Conservation (phyloP, 2,113 vertebrate species). For the Gila orcuttii region DNA sequence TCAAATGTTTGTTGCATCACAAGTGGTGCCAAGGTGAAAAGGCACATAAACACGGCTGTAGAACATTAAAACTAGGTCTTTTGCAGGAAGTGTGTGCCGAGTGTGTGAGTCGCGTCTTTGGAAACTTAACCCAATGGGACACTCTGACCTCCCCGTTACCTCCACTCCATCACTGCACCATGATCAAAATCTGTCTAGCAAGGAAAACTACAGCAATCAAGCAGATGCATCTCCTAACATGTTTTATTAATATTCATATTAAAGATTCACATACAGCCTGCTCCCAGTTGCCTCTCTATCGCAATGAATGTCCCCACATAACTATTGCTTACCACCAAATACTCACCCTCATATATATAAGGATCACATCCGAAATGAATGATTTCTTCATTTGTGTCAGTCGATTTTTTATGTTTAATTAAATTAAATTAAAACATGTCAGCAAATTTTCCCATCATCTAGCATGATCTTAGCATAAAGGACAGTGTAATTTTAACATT, state of each 20-base stretch:
- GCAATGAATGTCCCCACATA: constrained; percentile 25
- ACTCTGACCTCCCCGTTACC: constrained; percentile 68
- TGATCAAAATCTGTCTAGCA: constrained; percentile 63
- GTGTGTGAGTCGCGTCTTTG: not conserved
- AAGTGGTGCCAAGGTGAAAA: not conserved
- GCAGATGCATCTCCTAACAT: constrained; percentile 61
- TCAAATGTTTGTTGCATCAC: not conserved
- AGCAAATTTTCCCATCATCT: not conserved
- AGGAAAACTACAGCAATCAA: constrained; percentile 67
- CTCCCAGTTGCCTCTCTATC: not conserved
- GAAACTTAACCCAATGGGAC: constrained; percentile 45
- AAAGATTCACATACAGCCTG: constrained; percentile 67
- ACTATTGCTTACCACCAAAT: constrained; percentile 30
- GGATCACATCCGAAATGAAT: not conserved
- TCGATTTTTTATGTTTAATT: not conserved
- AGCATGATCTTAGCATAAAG: not conserved
- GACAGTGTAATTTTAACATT: not conserved
- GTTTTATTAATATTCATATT: constrained; percentile 74
- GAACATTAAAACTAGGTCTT: not conserved
- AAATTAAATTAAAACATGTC: not conserved
- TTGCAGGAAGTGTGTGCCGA: not conserved
- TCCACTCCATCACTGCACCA: constrained; percentile 60
- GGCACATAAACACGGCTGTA: not conserved
- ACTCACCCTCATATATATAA: not conserved
- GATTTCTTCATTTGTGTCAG: not conserved